These are phyloP conservation scores for Tangara arthus DNA, from an alignment of 2,797 vertebrate species.

Conservation along the genomic window DNA sequence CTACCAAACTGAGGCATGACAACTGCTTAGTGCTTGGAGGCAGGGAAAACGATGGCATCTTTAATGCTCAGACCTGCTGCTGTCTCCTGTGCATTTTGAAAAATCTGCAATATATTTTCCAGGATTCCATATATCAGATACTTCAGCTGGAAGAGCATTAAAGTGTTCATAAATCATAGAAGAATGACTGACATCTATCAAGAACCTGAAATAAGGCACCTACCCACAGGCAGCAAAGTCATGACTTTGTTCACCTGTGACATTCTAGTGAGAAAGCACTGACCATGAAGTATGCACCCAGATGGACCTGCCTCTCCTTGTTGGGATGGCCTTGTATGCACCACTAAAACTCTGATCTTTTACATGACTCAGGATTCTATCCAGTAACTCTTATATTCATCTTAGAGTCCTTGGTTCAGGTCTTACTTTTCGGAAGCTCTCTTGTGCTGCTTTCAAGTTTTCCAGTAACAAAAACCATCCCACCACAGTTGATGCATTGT, in stretches of 20 bases:
- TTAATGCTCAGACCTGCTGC: neutral
- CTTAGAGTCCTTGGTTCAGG: neutral
- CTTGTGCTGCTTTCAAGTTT: neutral
- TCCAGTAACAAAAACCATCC: neutral
- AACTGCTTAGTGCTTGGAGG: neutral
- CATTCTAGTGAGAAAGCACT: neutral
- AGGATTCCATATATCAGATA: neutral
- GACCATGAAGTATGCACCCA: neutral
- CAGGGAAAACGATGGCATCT: neutral
- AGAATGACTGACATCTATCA: neutral
- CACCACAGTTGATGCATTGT: neutral
- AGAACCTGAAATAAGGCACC: neutral
- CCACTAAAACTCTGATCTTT: neutral
- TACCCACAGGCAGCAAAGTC: neutral
- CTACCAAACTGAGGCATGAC: neutral
- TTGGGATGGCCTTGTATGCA: neutral
- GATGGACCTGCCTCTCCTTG: neutral
- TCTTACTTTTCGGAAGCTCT: neutral
- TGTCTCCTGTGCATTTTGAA: neutral
- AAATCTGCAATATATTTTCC: neutral
- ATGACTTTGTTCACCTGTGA: neutral
- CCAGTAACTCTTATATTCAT: neutral
- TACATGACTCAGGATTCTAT: neutral
- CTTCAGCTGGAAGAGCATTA: neutral
- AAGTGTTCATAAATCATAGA: neutral